These are phyloP conservation scores for Aldrovandia affinis DNA, from an alignment of 2,797 vertebrate species.

Conservation along the genomic window DNA sequence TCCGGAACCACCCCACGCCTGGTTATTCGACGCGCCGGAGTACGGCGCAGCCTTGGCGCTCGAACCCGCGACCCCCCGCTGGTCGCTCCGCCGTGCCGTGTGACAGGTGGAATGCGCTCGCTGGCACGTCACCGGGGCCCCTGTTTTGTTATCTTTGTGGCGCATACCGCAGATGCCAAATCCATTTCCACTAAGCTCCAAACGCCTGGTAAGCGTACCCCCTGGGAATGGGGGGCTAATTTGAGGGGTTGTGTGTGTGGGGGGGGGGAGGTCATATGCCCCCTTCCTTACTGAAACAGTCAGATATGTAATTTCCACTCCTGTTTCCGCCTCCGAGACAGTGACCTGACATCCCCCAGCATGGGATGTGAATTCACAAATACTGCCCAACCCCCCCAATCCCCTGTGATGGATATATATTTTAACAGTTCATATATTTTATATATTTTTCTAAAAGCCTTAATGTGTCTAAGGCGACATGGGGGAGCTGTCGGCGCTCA, in stretches of 20 bases:
- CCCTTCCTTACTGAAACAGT: slow-evolving; percentile 1
- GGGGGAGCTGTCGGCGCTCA: slow-evolving; percentile 11
- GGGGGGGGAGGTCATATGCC: slow-evolving; percentile 16
- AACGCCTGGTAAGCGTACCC: slow-evolving; percentile 22
- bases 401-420: slow-evolving; percentile 21
- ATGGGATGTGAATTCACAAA: slow-evolving; percentile 10
- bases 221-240: slow-evolving; percentile 2
- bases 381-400: neutral
- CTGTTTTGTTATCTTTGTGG: slow-evolving; percentile 69
- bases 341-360: slow-evolving; percentile 19
- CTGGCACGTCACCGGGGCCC: slow-evolving; percentile 57
- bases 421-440: no score
- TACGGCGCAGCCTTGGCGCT: neutral
- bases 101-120: slow-evolving; percentile 19
- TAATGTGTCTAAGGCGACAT: slow-evolving; percentile 23
- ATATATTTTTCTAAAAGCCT: no score
- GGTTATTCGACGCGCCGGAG: neutral
- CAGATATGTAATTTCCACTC: slow-evolving; percentile 34
- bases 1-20: no score
- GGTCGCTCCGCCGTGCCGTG: neutral
- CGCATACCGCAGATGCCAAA: slow-evolving; percentile 71
- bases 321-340: slow-evolving; percentile 18
- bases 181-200: slow-evolving; percentile 63
- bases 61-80: slow-evolving; percentile 13
- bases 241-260: neutral